Base-by-base conservation (phyloP, 2,888 invertebrate genomes). In the Cyclophora punctaria region DNA sequence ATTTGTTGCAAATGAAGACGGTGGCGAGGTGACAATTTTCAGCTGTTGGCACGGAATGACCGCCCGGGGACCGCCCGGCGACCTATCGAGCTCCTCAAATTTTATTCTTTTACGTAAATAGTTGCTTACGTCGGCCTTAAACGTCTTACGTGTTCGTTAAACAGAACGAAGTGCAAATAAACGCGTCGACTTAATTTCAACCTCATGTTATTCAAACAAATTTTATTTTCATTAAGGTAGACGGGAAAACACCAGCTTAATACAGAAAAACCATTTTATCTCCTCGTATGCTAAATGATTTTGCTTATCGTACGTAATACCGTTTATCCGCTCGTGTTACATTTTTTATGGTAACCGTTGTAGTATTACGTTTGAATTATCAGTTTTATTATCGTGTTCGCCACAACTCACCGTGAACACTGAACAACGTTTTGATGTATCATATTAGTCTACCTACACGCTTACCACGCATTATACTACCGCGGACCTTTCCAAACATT, bases 1-100 rank as follows among this genome's bases (percentile, higher is more conserved):
- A 83, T 85, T 84, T 86, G 84, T 82, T 82, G 83, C 83, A 85
- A 86, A 86, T 86, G 85, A 86, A 86, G 83, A 81, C 79, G 75
- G 71, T 68, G 68, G 73, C 63, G 78, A 83, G 84, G 85, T 86
- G 85, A 85, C 85, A 84, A 85, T 83, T 83, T 82, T 81, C 77
- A 76, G 78, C 71, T 74, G 74, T 66, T 71, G 78, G 73, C 71
- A 60, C 69, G 64, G 62, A 86, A 84, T 82, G 80, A 79, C 78
- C 78, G 78, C 60, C 79, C 48, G 53, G 85, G 81, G 85, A 80
- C 53, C 56, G 34, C 45, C 51, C 52, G 49, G 2, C 49, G 47
- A 46, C 51, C 66, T 59, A 60, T 66, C 64, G 72, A 67, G 72
- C 67, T 64, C 71, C 66, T 69, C 67, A 64, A 71, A 63, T 75